Evolutionary conservation across 2,888 invertebrate genomes (phyloP).

Genomic region (Drosophila cracens): DNA sequence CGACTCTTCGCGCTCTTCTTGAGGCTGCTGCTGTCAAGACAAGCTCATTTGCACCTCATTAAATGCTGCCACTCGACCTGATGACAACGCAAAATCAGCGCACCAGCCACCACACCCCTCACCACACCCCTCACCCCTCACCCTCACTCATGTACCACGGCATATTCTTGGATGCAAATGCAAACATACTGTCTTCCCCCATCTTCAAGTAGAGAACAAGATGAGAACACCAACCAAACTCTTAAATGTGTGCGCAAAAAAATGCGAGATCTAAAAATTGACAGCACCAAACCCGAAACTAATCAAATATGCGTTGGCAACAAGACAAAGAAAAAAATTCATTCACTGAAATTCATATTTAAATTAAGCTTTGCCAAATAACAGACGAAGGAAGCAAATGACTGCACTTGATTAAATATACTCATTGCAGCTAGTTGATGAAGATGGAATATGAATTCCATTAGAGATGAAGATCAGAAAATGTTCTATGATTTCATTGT

Average conservation of each 20-base stretch:
- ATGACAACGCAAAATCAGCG: conserved; percentile 63
- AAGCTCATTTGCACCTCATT: conserved; percentile 83
- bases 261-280: neutral
- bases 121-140: conserved; percentile 13
- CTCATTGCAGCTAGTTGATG: neutral
- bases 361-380: neutral
- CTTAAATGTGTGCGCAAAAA: neutral
- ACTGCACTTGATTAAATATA: neutral
- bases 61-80: conserved; percentile 79
- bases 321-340: neutral
- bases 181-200: neutral
- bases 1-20: conserved; percentile 58
- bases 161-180: neutral
- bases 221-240: neutral
- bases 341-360: neutral
- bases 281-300: conserved; percentile 6
- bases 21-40: conserved; percentile 49
- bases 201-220: neutral
- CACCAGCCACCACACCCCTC: conserved; percentile 20
- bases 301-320: conserved; percentile 31
- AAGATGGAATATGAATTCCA: neutral
- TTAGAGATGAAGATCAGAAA: neutral
- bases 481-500: neutral
- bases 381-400: neutral
- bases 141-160: neutral